Evolutionary conservation across 2,888 invertebrate genomes (phyloP), one percentile per base, ranked within the genome.

Genomic region (Coenonympha arcania): DNA sequence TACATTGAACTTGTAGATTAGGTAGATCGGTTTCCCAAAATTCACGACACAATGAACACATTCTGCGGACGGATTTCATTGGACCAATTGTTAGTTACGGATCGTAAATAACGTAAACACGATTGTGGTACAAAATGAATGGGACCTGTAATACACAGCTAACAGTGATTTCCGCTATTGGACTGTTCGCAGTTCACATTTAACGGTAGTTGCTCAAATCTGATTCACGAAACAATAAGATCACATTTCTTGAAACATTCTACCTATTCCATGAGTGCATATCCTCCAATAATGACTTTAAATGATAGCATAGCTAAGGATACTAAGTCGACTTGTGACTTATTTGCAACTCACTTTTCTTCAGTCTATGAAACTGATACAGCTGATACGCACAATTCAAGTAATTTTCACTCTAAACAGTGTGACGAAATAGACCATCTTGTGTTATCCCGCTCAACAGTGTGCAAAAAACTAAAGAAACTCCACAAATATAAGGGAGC

Each of bases 221-320:
- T 82, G 79, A 78, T 81, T 78, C 76, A 76, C 70, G 73, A 71
- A 76, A 79, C 80, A 79, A 82, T 79, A 75, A 81, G 80, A 81
- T 63, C 55, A 51, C n/a, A 11, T 6, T 24, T 11, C 30, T 8
- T 9, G 28, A 30, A 49, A 43, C 37, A 22, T 40, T 40, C 15
- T 19, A 31, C n/a, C n/a, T n/a, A n/a, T n/a, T n/a, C n/a, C n/a
- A n/a, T n/a, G n/a, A n/a, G n/a, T n/a, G n/a, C n/a, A n/a, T n/a
- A n/a, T n/a, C n/a, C n/a, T n/a, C n/a, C n/a, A n/a, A n/a, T n/a
- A n/a, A n/a, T n/a, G n/a, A n/a, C n/a, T n/a, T n/a, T n/a, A n/a
- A n/a, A n/a, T n/a, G n/a, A n/a, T n/a, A n/a, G n/a, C n/a, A n/a
- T n/a, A n/a, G n/a, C n/a, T n/a, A n/a, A n/a, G n/a, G n/a, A n/a